These are phyloP conservation scores for Struthio camelus DNA, from an alignment of 2,113 vertebrate species.

Conservation along the genomic window DNA sequence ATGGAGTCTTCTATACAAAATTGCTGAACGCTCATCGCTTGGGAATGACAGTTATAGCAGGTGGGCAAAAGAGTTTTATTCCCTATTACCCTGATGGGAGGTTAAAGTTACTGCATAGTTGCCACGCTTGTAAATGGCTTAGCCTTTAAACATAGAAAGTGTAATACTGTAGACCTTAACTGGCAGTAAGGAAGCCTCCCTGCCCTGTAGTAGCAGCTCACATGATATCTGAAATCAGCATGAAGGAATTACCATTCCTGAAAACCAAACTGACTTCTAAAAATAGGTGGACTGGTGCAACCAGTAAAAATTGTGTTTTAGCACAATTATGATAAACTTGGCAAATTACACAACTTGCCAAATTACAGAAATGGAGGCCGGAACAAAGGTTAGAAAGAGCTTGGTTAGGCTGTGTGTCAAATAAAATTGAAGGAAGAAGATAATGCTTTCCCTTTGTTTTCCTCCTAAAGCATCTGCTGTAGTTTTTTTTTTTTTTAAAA, in stretches of 20 bases:
- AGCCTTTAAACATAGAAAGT: neutral
- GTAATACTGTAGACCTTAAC: neutral
- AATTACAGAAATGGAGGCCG: neutral
- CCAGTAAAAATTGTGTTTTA: neutral
- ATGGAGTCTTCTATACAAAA: neutral
- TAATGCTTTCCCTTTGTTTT: neutral
- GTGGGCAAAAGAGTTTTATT: neutral
- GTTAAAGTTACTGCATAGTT: neutral
- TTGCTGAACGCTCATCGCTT: neutral
- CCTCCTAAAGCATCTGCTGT: neutral
- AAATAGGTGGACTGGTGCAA: neutral
- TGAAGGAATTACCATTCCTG: neutral
- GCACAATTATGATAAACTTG: neutral
- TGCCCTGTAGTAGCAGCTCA: neutral
- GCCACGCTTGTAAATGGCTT: neutral
- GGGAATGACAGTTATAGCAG: neutral
- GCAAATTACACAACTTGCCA: neutral
- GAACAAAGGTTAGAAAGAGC: neutral
- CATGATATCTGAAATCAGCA: neutral
- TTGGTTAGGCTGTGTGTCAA: neutral
- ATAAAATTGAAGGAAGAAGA: neutral
- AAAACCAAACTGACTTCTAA: neutral
- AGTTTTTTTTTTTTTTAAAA: constrained; percentile 6
- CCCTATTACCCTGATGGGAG: neutral
- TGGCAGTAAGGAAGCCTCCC: neutral